Evolutionary conservation across 2,797 vertebrate species (phyloP), one percentile per base, ranked within the genome.

Genomic region (Neopelma chrysocephalum): DNA sequence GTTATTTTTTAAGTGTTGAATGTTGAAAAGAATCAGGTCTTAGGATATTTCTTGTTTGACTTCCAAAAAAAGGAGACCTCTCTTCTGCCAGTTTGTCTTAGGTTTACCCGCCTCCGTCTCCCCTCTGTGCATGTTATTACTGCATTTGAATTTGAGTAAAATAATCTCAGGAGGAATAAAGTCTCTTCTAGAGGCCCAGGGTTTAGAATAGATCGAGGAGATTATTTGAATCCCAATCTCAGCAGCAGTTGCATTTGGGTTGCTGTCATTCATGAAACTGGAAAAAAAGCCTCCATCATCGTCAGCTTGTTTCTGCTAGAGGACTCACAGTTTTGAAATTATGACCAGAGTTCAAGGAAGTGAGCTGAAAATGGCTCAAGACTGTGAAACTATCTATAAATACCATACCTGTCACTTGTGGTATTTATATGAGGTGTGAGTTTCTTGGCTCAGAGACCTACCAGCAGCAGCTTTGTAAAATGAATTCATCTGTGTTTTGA

Each of bases 51-150:
- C 12, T 73, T 58, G 2, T 80, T 48, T 79, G 22, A 53, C 12
- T 72, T 47, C 9, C 13, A 4, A 19, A 84, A 58, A 50, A 32
- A 4, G 6, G 32, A 89, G 9, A 58, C 12, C 5, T 87, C 7
- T 13, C 31, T 84, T 78, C 42, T 75, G 1, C 14, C 48, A 54
- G 15, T 62, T 77, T 65, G 8, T 27, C 34, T 77, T 25, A 50
- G 31, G 34, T 31, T 92, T 70, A 50, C 5, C 0, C 5, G 1
- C 4, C 2, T 1, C 8, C 20, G 31, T 2, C 19, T 31, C n/a
- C 20, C 9, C 22, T 64, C 68, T 92, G 50, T 22, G 16, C 12
- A 11, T 42, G 26, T 45, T 81, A 45, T 45, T 71, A 34, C 7
- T n/a, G 32, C 26, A 27, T 36, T 50, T 65, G 42, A 77, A 77